Percentiles rank a stretch among this genome's conserved stretches.
These are phyloP conservation scores for Leptinotarsa defecta DNA, from an alignment of 1,140 invertebrate genomes.

Conservation along the genomic window DNA sequence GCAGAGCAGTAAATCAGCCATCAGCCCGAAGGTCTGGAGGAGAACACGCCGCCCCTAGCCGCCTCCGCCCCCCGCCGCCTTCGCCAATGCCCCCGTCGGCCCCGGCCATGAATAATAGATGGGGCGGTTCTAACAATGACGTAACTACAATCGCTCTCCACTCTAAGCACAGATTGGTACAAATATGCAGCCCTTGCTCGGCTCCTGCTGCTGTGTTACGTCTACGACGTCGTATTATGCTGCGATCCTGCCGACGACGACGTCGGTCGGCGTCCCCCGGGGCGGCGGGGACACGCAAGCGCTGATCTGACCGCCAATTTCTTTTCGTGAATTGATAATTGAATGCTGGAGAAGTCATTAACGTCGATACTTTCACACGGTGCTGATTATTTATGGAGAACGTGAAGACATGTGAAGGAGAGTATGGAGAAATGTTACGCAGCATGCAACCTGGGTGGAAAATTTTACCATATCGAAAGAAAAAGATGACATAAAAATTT, in stretches of 20 bases:
- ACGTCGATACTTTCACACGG: background rate
- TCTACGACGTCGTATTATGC: background rate
- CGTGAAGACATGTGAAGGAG: too few relatives aligned
- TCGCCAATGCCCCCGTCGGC: constrained; percentile 33
- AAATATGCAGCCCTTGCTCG: constrained; percentile 39
- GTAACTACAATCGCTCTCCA: constrained; percentile 56
- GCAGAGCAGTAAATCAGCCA: constrained; percentile 31
- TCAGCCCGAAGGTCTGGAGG: constrained; percentile 34
- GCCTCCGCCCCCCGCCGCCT: constrained; percentile 17
- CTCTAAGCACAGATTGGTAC: constrained; percentile 57
- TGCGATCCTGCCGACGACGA: constrained; percentile 2
- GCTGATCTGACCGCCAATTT: background rate
- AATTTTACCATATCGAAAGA: too few relatives aligned
- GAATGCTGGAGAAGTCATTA: background rate
- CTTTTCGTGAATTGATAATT: background rate
- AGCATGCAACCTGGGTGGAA: too few relatives aligned
- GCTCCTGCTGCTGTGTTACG: constrained; percentile 26
- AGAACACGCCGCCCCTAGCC: constrained; percentile 22
- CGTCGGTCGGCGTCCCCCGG: background rate
- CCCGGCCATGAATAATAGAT: constrained; percentile 57
- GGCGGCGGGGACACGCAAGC: background rate
- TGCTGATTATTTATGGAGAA: too few relatives aligned
- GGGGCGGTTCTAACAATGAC: constrained; percentile 58
- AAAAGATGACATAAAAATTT: too few relatives aligned
- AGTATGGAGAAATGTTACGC: too few relatives aligned